Evolutionary conservation across 2,113 vertebrate species (phyloP), one percentile per base, ranked within the genome.

Genomic region (Cairina moschata): DNA sequence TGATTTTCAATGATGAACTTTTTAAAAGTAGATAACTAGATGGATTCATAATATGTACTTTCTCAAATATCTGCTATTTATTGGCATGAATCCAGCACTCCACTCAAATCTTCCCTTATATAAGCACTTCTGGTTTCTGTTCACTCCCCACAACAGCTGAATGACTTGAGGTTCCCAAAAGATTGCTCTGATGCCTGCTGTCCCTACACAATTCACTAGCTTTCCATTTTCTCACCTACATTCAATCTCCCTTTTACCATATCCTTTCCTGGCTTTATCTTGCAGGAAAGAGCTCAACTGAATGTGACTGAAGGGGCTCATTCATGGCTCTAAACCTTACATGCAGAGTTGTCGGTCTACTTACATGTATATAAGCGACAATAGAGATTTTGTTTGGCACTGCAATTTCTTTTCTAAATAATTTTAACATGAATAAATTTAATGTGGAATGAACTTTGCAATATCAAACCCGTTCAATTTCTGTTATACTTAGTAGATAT

Each of bases 261-360:
- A 2, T 44, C 7, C 34, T 93, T 54, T 90, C 9, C 7, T 56
- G 72, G 22, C 38, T 34, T 86, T 86, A 11, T 83, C 80, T 75
- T 92, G 9, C 17, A 68, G 38, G 28, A 67, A 50, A 54, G 31
- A 91, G 20, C 44, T 87, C 32, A 40, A 3, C 16, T 86, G 13
- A 81, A 42, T 38, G 42, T 48, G 29, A 18, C 13, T 80, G 20
- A 77, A 76, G 46, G 46, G 46, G 46, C 86, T 83, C 40, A 62
- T 1, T 75, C 50, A 86, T 38, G 22, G 8, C 40, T 87, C 54
- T 86, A 66, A 90, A 65, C 4, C 4, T 48, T 66, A 38, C 4
- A 40, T 0, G 0, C 8, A 38, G 42, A 52, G 4, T 46, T 78
- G 14, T 59, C 32, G 38, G 25, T 79, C 38, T 68, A 29, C 5